These are phyloP conservation scores for Epinotia brunnichana DNA, from an alignment of 2,888 invertebrate genomes.

Conservation along the genomic window DNA sequence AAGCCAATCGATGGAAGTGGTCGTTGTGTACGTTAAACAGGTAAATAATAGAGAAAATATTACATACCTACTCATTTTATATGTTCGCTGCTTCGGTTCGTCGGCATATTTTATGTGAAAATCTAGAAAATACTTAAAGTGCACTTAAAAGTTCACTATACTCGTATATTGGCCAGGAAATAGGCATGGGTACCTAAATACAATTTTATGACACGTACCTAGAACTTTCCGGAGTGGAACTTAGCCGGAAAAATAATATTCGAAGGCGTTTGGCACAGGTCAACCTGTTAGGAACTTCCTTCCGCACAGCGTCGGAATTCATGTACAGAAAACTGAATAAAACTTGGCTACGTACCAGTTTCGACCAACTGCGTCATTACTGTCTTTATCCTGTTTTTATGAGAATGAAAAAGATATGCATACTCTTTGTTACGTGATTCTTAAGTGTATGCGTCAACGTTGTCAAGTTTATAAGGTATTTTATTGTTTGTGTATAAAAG, in stretches of 20 bases:
- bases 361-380: not conserved
- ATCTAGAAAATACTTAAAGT: too few relatives aligned
- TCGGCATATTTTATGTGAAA: too few relatives aligned
- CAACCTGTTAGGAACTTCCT: conserved; percentile 21
- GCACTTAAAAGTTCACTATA: not conserved
- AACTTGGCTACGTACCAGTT: conserved; percentile 22
- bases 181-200: not conserved
- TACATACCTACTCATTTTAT: too few relatives aligned
- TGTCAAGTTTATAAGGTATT: too few relatives aligned
- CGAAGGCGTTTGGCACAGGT: conserved; percentile 30
- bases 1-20: too few relatives aligned
- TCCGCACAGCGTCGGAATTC: conserved; percentile 14
- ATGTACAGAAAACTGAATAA: conserved; percentile 15
- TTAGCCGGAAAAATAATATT: conserved; percentile 13
- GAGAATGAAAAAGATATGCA: not conserved
- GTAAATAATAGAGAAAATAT: too few relatives aligned
- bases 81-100: too few relatives aligned
- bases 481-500: too few relatives aligned
- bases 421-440: too few relatives aligned
- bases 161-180: not conserved
- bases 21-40: too few relatives aligned
- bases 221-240: not conserved
- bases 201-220: conserved; percentile 1
- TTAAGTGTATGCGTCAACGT: too few relatives aligned
- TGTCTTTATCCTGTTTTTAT: not conserved